Base-by-base conservation (phyloP, 2,888 invertebrate species). In the Drosophila setosimentum region DNA sequence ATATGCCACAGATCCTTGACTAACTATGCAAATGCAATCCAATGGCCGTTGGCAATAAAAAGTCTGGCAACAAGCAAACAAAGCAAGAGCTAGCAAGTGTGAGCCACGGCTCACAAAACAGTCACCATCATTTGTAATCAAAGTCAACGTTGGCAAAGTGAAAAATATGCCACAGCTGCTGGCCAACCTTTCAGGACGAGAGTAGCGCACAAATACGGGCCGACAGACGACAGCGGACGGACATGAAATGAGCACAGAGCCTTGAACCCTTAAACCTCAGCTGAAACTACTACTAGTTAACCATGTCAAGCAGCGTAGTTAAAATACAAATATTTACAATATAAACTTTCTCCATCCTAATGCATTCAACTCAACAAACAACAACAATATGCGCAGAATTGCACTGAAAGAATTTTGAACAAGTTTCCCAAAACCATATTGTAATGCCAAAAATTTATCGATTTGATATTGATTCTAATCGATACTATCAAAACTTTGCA, bases 111-210 rank as follows among this genome's bases (percentile, higher is more conserved):
- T 54, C 50, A 45, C 53, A 60, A 62, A 65, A 57, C 71, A 69
- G 64, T 58, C 73, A 67, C 82, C 76, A 81, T 89, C 83, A 89
- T 79, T 87, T 85, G 78, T 79, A 82, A 85, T 89, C 89, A 89
- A 83, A 84, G 79, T 80, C 82, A 83, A 67, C 71, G 73, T 63
- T 59, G 75, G 68, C 73, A 76, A 76, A 59, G 59, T 68, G 68
- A 67, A 80, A 68, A 69, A 76, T 73, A 67, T 68, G 62, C 59
- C 80, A 78, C 66, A 81, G 51, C 73, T 54, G 63, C 40, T 62
- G 62, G 81, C 45, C 74, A 74, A 77, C 76, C 79, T 75, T 78
- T 75, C 67, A 78, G 49, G 32, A 32, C 32, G 54, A 68, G 59
- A 68, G 55, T 54, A 49, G 53, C 33, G 69, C 45, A 51, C 51